Conservation (phyloP, 2,888 invertebrate species). For the Deilephila porcellus region DNA sequence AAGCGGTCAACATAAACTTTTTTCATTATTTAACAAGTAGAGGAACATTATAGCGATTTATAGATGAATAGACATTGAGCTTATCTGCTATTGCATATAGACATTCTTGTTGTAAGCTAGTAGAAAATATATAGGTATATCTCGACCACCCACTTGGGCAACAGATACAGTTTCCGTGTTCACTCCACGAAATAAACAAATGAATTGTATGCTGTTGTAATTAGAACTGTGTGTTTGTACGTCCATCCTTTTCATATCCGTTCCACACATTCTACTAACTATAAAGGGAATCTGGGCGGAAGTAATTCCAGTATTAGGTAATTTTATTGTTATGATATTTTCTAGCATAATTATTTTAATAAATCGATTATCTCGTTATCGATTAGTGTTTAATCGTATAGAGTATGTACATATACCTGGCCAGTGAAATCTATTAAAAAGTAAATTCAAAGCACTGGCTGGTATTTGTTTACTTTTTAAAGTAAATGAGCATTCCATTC, state of each 20-base stretch:
- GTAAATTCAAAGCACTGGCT: too few relatives aligned
- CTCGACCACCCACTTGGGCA: conserved; percentile 76
- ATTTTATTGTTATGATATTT: neutral
- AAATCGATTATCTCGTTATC: too few relatives aligned
- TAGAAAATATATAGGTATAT: neutral
- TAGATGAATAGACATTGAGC: neutral
- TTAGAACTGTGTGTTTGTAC: conserved; percentile 75
- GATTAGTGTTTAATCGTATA: too few relatives aligned
- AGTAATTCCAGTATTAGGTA: neutral
- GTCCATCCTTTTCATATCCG: conserved; percentile 71
- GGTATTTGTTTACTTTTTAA: too few relatives aligned
- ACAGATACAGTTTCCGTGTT: conserved; percentile 70
- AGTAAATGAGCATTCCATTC: neutral
- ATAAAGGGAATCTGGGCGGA: neutral
- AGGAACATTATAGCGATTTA: neutral
- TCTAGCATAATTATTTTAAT: too few relatives aligned
- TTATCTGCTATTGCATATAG: neutral
- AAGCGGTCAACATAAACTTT: neutral
- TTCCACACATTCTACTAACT: conserved; percentile 40
- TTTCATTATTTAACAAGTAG: too few relatives aligned
- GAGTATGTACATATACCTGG: too few relatives aligned
- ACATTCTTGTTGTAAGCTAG: neutral
- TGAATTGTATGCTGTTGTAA: conserved; percentile 78
- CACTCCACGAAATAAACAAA: conserved; percentile 77
- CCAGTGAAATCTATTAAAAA: too few relatives aligned